Evolutionary conservation across 2,113 vertebrate species (phyloP).

Genomic region (Mormyrus lacerda): DNA sequence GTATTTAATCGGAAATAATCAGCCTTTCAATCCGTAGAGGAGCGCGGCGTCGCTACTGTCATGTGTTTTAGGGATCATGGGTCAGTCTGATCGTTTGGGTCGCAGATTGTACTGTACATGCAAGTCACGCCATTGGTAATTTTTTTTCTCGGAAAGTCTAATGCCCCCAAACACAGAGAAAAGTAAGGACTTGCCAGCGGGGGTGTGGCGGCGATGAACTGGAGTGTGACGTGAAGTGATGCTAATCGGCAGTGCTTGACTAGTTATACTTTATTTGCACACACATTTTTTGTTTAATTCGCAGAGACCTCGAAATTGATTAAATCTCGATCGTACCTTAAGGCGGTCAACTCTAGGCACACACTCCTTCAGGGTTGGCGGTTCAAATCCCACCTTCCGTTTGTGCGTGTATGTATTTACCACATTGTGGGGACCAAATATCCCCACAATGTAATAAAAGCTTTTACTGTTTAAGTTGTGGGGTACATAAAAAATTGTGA

Average conservation of each 20-base stretch:
- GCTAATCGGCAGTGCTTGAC: neutral
- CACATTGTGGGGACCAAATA: neutral
- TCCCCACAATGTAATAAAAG: neutral
- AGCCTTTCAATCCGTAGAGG: neutral
- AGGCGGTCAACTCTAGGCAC: neutral
- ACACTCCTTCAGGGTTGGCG: neutral
- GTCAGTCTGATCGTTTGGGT: neutral
- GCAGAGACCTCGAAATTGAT: neutral
- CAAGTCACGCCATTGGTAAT: neutral
- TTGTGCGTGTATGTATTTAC: neutral
- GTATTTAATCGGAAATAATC: neutral
- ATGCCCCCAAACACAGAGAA: neutral
- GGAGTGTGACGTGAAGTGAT: neutral
- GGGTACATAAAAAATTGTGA: neutral
- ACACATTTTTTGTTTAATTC: neutral
- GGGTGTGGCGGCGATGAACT: neutral
- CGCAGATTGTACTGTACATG: neutral
- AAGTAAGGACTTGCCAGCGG: neutral
- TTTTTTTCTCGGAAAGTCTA: neutral
- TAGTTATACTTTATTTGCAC: neutral
- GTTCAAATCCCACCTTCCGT: neutral
- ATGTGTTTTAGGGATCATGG: neutral
- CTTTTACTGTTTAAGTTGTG: neutral
- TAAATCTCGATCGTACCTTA: neutral
- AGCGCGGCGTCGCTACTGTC: neutral